Conservation (phyloP, 1,140 invertebrate genomes). For the Stenopsyche tienmushanensis region DNA sequence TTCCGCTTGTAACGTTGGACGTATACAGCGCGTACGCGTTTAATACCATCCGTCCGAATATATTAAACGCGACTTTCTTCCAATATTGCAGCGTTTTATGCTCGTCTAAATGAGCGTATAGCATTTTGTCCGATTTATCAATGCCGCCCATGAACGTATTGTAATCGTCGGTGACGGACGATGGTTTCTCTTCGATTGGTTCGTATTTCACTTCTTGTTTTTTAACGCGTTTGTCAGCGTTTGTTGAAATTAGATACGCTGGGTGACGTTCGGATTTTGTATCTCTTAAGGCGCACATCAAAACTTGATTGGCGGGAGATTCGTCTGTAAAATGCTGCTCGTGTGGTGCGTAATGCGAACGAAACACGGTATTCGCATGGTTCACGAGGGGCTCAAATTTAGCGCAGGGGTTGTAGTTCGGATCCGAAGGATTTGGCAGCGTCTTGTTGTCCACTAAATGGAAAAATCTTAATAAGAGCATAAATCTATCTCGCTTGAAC, state of each 20-base stretch:
- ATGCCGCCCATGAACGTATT: constrained; percentile 32
- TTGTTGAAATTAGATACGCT: constrained; percentile 29
- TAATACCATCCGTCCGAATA: too few relatives aligned
- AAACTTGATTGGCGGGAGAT: constrained; percentile 30
- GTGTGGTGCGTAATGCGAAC: constrained; percentile 39
- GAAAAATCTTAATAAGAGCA: constrained; percentile 42
- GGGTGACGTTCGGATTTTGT: constrained; percentile 29
- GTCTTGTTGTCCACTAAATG: constrained; percentile 32
- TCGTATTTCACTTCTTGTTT: too few relatives aligned
- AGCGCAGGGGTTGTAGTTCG: constrained; percentile 41
- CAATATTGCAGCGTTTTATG: constrained; percentile 37
- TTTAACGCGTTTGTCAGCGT: constrained; percentile 21
- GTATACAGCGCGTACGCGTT: constrained; percentile 32
- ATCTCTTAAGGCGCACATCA: constrained; percentile 33
- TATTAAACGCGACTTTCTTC: constrained; percentile 37
- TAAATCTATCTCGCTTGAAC: constrained; percentile 42
- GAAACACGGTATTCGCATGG: constrained; percentile 42
- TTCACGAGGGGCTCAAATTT: constrained; percentile 42
- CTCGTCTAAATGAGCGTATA: constrained; percentile 43
- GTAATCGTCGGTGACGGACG: constrained; percentile 32
- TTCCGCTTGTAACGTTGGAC: constrained; percentile 21
- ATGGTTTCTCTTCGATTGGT: constrained; percentile 29
- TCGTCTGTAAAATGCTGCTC: too few relatives aligned
- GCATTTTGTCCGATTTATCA: constrained; percentile 33
- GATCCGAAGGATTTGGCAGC: constrained; percentile 32